Percentiles rank a stretch among this genome's conserved stretches.
These are phyloP conservation scores for Umimayanthus kanabou DNA, from an alignment of 92 coral and sea anemone genomes.

Conservation along the genomic window DNA sequence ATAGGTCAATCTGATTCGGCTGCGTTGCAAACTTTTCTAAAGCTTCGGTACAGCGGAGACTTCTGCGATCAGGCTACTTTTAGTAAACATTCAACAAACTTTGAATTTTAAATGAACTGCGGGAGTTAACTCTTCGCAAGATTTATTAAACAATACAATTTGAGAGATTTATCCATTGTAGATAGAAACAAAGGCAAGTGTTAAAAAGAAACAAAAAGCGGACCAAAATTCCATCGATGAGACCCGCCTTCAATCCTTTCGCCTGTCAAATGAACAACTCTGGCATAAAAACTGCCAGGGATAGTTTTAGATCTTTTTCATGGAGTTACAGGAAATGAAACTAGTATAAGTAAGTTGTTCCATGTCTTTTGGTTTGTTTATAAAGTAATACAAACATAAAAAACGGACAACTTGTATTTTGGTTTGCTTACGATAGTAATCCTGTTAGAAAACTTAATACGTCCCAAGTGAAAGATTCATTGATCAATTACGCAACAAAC, in stretches of 20 bases:
- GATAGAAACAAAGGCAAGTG: neutral
- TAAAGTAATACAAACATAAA: no score
- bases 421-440: neutral
- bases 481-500: neutral
- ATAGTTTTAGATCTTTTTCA: neutral
- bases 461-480: neutral
- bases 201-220: constrained; percentile 10
- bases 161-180: neutral
- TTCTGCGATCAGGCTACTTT: neutral
- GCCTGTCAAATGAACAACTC: neutral
- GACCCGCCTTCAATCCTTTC: neutral
- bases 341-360: neutral
- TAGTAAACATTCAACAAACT: neutral
- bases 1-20: neutral
- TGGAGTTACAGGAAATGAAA: neutral
- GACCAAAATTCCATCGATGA: neutral
- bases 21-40: no score
- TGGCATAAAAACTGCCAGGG: neutral
- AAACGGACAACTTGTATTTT: neutral
- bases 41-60: neutral
- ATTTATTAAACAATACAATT: neutral
- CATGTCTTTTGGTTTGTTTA: no score
- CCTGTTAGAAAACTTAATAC: neutral
- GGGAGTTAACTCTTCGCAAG: neutral
- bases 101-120: neutral